These are phyloP conservation scores for Uloborus plumipes DNA, from an alignment of 2,888 invertebrate species.

Conservation along the genomic window DNA sequence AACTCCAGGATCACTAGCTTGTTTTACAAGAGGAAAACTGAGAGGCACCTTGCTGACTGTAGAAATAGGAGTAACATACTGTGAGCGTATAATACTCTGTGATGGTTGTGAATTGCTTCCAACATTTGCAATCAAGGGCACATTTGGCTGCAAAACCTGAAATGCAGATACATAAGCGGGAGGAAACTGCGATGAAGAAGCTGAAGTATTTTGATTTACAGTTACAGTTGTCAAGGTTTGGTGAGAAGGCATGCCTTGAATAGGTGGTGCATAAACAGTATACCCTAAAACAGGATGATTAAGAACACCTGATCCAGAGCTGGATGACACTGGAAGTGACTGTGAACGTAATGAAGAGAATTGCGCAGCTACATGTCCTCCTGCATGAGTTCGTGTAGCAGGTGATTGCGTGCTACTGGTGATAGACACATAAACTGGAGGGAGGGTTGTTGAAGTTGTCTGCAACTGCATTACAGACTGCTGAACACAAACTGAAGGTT, in stretches of 20 bases:
- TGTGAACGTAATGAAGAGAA: conserved; percentile 60
- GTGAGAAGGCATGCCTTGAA: conserved; percentile 44
- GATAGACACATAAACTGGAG: conserved; percentile 62
- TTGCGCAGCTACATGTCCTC: conserved; percentile 53
- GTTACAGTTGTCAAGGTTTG: conserved; percentile 39
- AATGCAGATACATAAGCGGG: conserved; percentile 62
- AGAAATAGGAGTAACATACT: conserved; percentile 53
- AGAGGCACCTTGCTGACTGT: conserved; percentile 58
- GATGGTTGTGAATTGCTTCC: conserved; percentile 51
- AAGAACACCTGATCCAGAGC: conserved; percentile 26
- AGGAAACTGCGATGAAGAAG: conserved; percentile 52
- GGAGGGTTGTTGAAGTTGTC: conserved; percentile 45
- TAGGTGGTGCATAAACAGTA: conserved; percentile 52
- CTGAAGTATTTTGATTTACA: conserved; percentile 46
- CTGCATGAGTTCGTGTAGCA: conserved; percentile 58
- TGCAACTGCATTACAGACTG: conserved; percentile 54
- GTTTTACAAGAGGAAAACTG: conserved; percentile 60
- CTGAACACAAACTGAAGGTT: conserved; percentile 53
- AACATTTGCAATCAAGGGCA: conserved; percentile 58
- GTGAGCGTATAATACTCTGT: conserved; percentile 41
- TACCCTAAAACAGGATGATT: conserved; percentile 56
- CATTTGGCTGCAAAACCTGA: conserved; percentile 62
- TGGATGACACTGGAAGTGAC: conserved; percentile 53
- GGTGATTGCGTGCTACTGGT: conserved; percentile 58
- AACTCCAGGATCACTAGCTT: conserved; percentile 61